Conservation (phyloP, 2,113 vertebrate genomes). For the Platysteira castanea region DNA sequence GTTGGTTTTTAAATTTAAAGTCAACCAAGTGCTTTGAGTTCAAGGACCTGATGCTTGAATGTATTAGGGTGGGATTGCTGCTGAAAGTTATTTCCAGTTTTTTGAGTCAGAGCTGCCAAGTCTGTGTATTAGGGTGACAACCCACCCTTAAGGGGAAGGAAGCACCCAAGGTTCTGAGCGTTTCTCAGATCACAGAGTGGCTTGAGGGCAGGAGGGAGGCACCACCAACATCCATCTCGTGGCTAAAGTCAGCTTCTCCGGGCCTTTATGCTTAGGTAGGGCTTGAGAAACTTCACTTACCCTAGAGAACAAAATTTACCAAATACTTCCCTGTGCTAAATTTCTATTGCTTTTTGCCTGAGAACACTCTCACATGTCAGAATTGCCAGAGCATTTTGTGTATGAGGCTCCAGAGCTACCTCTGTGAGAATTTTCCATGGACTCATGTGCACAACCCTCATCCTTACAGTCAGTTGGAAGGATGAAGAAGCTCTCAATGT, state of each 20-base stretch:
- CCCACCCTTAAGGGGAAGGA: background rate
- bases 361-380: background rate
- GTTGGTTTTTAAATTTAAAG: background rate
- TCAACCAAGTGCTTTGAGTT: background rate
- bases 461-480: background rate
- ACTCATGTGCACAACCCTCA: background rate
- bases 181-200: background rate
- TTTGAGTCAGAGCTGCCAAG: background rate
- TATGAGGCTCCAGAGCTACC: accelerated
- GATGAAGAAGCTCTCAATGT: background rate
- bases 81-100: background rate
- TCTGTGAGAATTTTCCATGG: background rate
- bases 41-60: background rate
- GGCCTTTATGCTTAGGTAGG: background rate
- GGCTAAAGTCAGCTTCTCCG: background rate
- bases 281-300: background rate
- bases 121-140: background rate
- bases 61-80: background rate
- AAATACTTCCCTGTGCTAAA: background rate
- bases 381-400: background rate
- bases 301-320: background rate
- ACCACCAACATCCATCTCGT: accelerated
- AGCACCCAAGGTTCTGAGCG: background rate
- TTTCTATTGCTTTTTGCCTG: background rate
- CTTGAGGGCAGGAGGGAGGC: background rate